Conservation (phyloP, 2,888 invertebrate genomes). For the Leptinotarsa tumamoca region DNA sequence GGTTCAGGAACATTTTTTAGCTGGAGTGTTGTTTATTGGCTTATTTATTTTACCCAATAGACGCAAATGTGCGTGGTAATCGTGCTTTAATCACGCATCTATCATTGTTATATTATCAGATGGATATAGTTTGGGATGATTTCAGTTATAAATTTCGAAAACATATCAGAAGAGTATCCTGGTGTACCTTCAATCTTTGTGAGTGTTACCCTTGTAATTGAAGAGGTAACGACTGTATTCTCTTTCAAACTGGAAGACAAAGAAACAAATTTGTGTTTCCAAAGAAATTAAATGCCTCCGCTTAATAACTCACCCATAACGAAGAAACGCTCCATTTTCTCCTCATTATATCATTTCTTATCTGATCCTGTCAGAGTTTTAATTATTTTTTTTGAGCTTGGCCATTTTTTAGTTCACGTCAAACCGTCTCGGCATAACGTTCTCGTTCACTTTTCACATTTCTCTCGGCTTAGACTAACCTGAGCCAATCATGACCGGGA, state of each 20-base stretch:
- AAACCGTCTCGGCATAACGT: conserved; percentile 21
- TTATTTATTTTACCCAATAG: too few species aligned
- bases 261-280: neutral
- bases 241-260: neutral
- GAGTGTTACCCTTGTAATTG: neutral
- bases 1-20: too few species aligned
- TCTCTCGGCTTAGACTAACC: conserved; percentile 40
- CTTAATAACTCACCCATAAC: conserved; percentile 14
- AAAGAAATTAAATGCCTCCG: neutral
- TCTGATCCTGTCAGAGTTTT: conserved; percentile 19
- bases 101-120: too few species aligned
- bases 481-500: conserved; percentile 51
- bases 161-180: too few species aligned
- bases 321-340: neutral
- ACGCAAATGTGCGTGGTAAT: too few species aligned
- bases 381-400: conserved; percentile 22
- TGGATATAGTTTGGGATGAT: too few species aligned
- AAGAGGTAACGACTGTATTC: neutral
- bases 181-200: too few species aligned
- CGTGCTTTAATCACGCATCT: too few species aligned
- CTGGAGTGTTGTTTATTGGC: too few species aligned
- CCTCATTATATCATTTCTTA: conserved; percentile 24
- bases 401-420: conserved; percentile 22
- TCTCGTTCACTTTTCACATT: conserved; percentile 32
- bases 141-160: too few species aligned